A percentile compares a stretch with the other conserved stretches of the same genome.
phyloP scores from a whole-genome alignment of 2,888 invertebrate genomes.

The Thysanoteuthis rhombus region DNA sequence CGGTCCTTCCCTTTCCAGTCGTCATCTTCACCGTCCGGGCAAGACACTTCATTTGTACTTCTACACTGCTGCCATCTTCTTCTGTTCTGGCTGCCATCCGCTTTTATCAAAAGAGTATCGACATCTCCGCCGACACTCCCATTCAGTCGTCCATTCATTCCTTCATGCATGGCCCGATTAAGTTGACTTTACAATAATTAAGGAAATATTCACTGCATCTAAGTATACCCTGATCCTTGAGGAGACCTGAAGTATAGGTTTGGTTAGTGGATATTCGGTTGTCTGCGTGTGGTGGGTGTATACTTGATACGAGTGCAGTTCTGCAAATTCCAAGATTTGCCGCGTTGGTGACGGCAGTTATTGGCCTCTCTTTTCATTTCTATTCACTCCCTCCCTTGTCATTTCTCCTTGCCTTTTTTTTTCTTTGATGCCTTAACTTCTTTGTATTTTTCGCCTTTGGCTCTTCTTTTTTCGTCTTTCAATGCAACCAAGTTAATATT shows the following conservation, averaged over 20 bases:
- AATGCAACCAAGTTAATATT: too few species aligned
- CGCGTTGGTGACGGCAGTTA: too few species aligned
- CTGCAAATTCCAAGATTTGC: not conserved
- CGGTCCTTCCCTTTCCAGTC: not conserved
- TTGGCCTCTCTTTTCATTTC: too few species aligned
- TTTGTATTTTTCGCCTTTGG: too few species aligned
- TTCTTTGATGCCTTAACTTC: too few species aligned
- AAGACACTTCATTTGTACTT: not conserved
- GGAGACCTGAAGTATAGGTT: not conserved
- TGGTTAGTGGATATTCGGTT: not conserved
- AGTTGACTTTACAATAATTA: not conserved
- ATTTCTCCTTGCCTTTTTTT: too few species aligned
- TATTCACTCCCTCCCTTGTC: too few species aligned
- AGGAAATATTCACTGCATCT: not conserved
- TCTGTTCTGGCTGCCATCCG: not conserved
- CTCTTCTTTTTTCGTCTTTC: too few species aligned
- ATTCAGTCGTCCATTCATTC: not conserved
- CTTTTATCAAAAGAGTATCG: not conserved
- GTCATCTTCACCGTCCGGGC: not conserved
- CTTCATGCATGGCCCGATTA: not conserved
- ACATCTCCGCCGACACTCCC: too few species aligned
- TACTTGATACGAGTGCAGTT: not conserved
- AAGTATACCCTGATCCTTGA: not conserved
- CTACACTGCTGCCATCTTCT: not conserved
- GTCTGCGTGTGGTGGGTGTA: not conserved